Base-by-base conservation (phyloP, 2,888 invertebrate species). In the Piscicola geometra region DNA sequence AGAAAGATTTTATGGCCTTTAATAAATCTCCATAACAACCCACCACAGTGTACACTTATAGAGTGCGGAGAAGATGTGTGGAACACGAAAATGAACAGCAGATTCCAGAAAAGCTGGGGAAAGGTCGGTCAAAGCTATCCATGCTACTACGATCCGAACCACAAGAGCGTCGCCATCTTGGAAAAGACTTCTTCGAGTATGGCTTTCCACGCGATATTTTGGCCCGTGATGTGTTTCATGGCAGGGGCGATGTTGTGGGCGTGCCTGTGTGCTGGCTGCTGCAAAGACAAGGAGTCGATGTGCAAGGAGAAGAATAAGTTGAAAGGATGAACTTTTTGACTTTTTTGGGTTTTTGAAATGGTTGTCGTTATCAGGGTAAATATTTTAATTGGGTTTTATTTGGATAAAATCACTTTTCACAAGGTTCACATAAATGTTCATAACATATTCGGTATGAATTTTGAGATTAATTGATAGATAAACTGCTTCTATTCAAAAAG, bases 211-310 rank as follows among this genome's bases (percentile, higher is more conserved):
- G 78, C 79, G 41, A 70, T 79, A 41, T 56, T 79, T 28, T 79
- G 79, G 79, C 79, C 79, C 35, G 33, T 68, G 2, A 68, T 79
- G n/a, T 72, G 75, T n/a, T 72, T 79, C 18, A 28, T 75, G 68
- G 67, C 47, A 5, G 79, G 79, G 9, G 36, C 75, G 68, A 21
- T 76, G 0, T 67, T 79, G 35, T 79, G 79, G 79, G n/a, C 79
- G 30, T 79, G 79, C 12, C 68, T 79, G 30, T 79, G 79, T 41
- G 56, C 77, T n/a, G 79, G 79, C 21, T 79, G 79, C 67, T 79
- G 79, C 77, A 73, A 73, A 33, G 64, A 32, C 47, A 73, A 73
- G 64, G 70, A 78, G 76, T 67, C 75, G 9, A 30, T n/a, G 12
- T 71, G 74, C 21, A 69, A 74, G n/a, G 77, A 78, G 25, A 60